Evolutionary conservation across 2,888 invertebrate species (phyloP).

Genomic region (Terebella lapidaria): DNA sequence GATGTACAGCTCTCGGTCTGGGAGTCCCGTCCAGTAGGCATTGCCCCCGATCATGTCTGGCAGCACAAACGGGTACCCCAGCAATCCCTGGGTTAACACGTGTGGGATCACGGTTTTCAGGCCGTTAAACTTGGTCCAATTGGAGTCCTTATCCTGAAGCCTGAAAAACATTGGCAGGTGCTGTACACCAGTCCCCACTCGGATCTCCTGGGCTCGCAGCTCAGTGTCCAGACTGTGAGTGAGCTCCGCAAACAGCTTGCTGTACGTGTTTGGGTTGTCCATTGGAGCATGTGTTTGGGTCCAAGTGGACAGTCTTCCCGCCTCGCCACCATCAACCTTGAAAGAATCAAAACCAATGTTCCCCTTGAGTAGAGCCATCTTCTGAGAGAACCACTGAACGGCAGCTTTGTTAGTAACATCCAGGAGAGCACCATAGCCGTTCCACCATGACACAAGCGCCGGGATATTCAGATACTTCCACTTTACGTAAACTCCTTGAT

Average conservation of each 20-base stretch:
- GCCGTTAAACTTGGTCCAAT: constrained; percentile 76
- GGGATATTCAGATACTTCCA: constrained; percentile 56
- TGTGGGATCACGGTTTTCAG: constrained; percentile 77
- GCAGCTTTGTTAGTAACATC: constrained; percentile 81
- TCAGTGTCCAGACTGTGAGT: constrained; percentile 14
- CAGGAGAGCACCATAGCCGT: constrained; percentile 67
- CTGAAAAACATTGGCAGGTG: constrained; percentile 77
- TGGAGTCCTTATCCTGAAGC: constrained; percentile 60
- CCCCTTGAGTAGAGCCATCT: constrained; percentile 64
- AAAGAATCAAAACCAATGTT: constrained; percentile 76
- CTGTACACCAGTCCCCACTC: constrained; percentile 76
- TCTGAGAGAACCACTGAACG: constrained; percentile 68
- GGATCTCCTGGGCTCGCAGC: constrained; percentile 65
- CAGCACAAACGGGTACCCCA: constrained; percentile 85
- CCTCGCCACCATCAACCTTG: constrained; percentile 72
- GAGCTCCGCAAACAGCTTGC: constrained; percentile 28
- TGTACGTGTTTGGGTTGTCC: constrained; percentile 30
- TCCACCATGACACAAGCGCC: constrained; percentile 71
- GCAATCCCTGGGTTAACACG: constrained; percentile 61
- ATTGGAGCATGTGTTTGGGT: constrained; percentile 16
- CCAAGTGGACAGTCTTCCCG: constrained; percentile 29
- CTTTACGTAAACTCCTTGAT: background rate
- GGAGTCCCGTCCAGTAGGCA: constrained; percentile 20
- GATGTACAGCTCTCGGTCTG: constrained; percentile 59
- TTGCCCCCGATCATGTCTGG: constrained; percentile 90